Base-by-base conservation (phyloP, 2,888 invertebrate genomes). In the Mimachlamys varia region DNA sequence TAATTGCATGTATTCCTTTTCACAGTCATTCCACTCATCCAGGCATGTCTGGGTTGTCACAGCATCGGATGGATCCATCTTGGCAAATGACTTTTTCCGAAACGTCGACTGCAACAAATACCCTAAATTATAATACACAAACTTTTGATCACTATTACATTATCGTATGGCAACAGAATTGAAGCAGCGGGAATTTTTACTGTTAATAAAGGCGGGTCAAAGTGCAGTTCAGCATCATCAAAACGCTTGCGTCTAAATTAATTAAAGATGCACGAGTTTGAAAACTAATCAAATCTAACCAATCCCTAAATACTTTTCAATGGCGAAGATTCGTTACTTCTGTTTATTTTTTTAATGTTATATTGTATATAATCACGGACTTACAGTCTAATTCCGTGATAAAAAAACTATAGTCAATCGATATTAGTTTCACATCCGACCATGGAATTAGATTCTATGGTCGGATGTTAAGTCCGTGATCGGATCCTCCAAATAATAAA, bases 71-170 rank as follows among this genome's bases (percentile, higher is more conserved):
- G 76, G 27, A 27, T 76, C 76, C 76, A 76, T 76, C 76, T 76
- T 76, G 4, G 17, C 33, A 13, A 33, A 76, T 76, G 76, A 76
- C 33, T 76, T 12, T 27, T 17, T 33, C 76, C 76, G 76, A 76
- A 33, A 76, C 76, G 76, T 76, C 76, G 76, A 76, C 76, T 76
- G 76, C 76, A 76, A 76, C 76, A 33, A 76, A 76, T 76, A 76
- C 12, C 76, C 76, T 76, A 33, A 76, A 5, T 5, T 33, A 76
- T 76, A 27, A 12, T 33, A 27, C 76, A 76, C 58, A n/a, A n/a
- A 58, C 76, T 33, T 1, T 76, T 76, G 0, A 33, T 76, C 33
- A 27, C 12, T 33, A 7, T 76, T 33, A 33, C 76, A 27, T 27
- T 33, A 27, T 7, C 13, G 27, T 76, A 76, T 33, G 33, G 76